Evolutionary conservation across 2,113 vertebrate genomes (phyloP), one percentile per base, ranked within the genome.

Genomic region (Motacilla alba): DNA sequence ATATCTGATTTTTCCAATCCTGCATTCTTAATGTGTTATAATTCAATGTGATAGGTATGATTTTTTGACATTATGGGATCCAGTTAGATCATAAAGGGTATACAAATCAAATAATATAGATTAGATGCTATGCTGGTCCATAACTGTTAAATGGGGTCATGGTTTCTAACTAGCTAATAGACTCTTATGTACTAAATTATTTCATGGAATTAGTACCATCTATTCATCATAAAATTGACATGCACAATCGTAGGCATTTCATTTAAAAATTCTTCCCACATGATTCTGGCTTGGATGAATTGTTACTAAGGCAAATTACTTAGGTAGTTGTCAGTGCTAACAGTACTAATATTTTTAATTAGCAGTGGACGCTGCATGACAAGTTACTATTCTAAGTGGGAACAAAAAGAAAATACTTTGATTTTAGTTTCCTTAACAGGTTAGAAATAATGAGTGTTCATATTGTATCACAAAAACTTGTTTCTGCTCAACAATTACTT

Each of bases 61-160:
- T 98, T 98, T 98, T 98, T 97, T 98, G 98, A 97, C 98, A 97
- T 98, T 97, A 98, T 98, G 96, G 97, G 97, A 98, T 98, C 98
- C 97, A 96, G 98, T 98, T 98, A 98, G 98, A 98, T 98, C 97
- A 96, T 98, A 98, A 97, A 98, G 98, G 97, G 96, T 98, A 98
- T 97, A 98, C 98, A 98, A 99, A 99, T 99, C 98, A 99, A 97
- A 97, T 82, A n/a, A 88, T 98, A 98, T 98, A 97, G 98, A 99
- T 99, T 98, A 98, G 97, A 96, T 98, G 98, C 94, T 98, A 88
- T 92, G 83, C 69, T 92, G 92, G 98, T 98, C 98, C 97, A 98
- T 98, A 98, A 97, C 96, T 96, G 96, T 96, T 97, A 98, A 98
- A 98, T 95, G 98, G 97, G 98, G 98, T 98, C 98, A 97, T 96